phyloP scores from a whole-genome alignment of 2,888 invertebrate species.

The Mechanitis messenoides region DNA sequence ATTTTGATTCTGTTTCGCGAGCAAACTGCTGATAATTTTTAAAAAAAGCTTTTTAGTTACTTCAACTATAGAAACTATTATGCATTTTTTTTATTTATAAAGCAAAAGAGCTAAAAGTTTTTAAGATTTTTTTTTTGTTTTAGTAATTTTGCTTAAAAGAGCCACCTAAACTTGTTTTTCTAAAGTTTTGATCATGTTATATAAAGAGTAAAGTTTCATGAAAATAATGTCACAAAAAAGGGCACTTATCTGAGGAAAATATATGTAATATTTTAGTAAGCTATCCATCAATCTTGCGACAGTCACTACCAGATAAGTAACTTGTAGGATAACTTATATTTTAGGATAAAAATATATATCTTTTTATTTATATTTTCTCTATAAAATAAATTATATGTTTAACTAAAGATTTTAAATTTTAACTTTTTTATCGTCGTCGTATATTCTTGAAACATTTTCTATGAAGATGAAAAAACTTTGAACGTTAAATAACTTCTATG shows the following conservation, averaged over 20 bases:
- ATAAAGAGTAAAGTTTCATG: background rate
- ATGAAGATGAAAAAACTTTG: too few species aligned
- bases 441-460: too few species aligned
- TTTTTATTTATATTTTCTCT: background rate
- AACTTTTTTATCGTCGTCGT: too few species aligned
- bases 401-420: background rate
- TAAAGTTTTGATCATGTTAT: too few species aligned
- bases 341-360: background rate
- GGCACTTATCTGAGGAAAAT: conserved; percentile 10
- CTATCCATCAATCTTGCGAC: conserved; percentile 15
- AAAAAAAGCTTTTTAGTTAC: background rate
- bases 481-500: too few species aligned
- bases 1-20: conserved; percentile 12
- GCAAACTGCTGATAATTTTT: conserved; percentile 6
- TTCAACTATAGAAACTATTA: background rate
- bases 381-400: background rate
- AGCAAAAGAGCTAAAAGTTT: too few species aligned
- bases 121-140: too few species aligned
- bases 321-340: conserved; percentile 6
- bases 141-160: too few species aligned
- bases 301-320: conserved; percentile 16
- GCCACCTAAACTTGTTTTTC: too few species aligned
- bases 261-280: conserved; percentile 6
- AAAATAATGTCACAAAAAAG: conserved; percentile 2
- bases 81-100: background rate